Evolutionary conservation across 2,797 vertebrate genomes (phyloP).

Genomic region (Mormyrops boulengeri): DNA sequence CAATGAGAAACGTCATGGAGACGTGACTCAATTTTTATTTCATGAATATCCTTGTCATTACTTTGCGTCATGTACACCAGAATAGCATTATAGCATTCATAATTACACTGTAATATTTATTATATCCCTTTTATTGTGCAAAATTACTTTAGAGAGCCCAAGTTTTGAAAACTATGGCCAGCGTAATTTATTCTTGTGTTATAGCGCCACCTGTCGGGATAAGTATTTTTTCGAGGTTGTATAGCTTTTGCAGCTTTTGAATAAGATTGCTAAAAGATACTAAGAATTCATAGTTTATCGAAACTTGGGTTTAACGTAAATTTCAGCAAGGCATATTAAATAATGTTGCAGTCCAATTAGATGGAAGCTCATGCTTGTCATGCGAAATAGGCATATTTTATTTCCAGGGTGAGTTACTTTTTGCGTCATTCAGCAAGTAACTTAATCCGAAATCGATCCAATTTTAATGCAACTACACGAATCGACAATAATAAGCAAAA

Average conservation of each 20-base stretch:
- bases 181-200: not conserved
- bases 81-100: not conserved
- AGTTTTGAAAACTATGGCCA: not conserved
- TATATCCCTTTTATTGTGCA: not conserved
- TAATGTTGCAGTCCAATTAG: not conserved
- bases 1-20: not conserved
- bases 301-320: not conserved
- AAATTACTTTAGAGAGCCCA: not conserved
- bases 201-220: not conserved
- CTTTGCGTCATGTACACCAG: not conserved
- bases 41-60: not conserved
- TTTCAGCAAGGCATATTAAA: not conserved
- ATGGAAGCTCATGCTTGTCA: not conserved
- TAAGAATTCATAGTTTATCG: not conserved
- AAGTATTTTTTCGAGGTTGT: not conserved
- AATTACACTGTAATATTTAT: not conserved
- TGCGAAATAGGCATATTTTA: not conserved
- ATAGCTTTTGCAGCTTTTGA: not conserved
- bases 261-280: not conserved
- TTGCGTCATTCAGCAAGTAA: not conserved
- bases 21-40: not conserved
- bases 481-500: not conserved
- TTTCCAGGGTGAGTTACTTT: not conserved
- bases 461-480: not conserved
- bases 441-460: not conserved